These are phyloP conservation scores for Himalopsyche japonica DNA, from an alignment of 2,888 invertebrate species.

Conservation along the genomic window DNA sequence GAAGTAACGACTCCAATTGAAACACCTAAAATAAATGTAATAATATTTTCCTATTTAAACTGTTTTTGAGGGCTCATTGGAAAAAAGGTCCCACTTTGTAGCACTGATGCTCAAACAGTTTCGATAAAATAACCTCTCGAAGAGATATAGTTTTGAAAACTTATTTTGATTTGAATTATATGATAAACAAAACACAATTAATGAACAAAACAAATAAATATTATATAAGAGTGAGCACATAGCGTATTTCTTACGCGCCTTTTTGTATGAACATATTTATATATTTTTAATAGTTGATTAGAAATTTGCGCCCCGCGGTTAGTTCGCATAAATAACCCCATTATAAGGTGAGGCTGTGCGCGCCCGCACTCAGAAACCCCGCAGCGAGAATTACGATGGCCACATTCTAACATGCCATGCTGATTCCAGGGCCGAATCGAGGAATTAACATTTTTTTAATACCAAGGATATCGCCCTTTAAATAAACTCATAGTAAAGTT, in stretches of 20 bases:
- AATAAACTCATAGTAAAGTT: too few relatives aligned
- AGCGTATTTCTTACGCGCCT: neutral
- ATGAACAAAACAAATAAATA: neutral
- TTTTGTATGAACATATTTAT: neutral
- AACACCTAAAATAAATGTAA: too few relatives aligned
- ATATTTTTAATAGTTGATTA: slow-evolving; percentile 26
- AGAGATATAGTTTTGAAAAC: too few relatives aligned
- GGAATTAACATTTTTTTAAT: too few relatives aligned
- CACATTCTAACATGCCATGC: neutral
- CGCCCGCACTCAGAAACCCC: slow-evolving; percentile 43
- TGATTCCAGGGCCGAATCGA: neutral
- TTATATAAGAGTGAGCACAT: neutral
- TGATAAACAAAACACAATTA: neutral
- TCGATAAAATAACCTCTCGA: too few relatives aligned
- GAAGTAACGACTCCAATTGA: too few relatives aligned
- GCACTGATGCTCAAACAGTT: too few relatives aligned
- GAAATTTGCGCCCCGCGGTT: slow-evolving; percentile 38
- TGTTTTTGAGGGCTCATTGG: too few relatives aligned
- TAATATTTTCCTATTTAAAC: too few relatives aligned
- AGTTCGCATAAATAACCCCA: slow-evolving; percentile 54
- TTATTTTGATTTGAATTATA: neutral
- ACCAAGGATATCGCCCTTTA: too few relatives aligned
- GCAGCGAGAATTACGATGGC: slow-evolving; percentile 51
- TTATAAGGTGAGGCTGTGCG: slow-evolving; percentile 53
- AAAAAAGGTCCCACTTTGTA: too few relatives aligned